Evolutionary conservation across 2,113 vertebrate species (phyloP), one percentile per base, ranked within the genome.

Genomic region (Oostethus manadensis): DNA sequence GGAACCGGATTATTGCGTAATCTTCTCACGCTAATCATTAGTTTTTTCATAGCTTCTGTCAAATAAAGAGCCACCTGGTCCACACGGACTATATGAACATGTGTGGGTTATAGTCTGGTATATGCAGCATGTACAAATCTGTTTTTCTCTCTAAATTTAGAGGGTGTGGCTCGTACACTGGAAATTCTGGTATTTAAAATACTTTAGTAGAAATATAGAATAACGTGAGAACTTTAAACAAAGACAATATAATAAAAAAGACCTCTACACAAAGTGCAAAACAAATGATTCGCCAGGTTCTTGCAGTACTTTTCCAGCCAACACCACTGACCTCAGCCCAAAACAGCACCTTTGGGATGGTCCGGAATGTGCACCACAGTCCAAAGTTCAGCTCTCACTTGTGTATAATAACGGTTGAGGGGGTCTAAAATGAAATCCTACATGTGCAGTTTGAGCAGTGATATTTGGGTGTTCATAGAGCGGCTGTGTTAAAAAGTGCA

Each of bases 391-490:
- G 53, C 23, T 29, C 10, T 29, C 23, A 10, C 50, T 51, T 10
- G 50, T 26, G 49, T 20, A 38, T 4, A 42, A 21, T 40, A 40
- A 42, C 8, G 33, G n/a, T 16, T 33, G 11, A 11, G 14, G 51
- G 2, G 51, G n/a, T 4, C 51, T 38, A 40, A 40, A 55, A 55
- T 20, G 18, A 38, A 38, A 55, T 38, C 11, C 38, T 10, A 35
- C 18, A 8, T 7, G 35, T 10, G 10, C 4, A 54, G 11, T 54
- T 33, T 55, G 35, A 35, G 53, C 53, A 29, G 53, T 40, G 18
- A 55, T 55, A 35, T 55, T 55, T 55, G 53, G 53, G 53, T 55
- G 53, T 55, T 18, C 33, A 20, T 18, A 6, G 29, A 55, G 33
- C 40, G 18, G 10, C 2, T n/a, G 53, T 55, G 38, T 35, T 40